A percentile compares a stretch with the other conserved stretches of the same genome.
Evolutionary conservation across 2,797 vertebrate genomes (phyloP).

Genomic region (Sebastes jordani): DNA sequence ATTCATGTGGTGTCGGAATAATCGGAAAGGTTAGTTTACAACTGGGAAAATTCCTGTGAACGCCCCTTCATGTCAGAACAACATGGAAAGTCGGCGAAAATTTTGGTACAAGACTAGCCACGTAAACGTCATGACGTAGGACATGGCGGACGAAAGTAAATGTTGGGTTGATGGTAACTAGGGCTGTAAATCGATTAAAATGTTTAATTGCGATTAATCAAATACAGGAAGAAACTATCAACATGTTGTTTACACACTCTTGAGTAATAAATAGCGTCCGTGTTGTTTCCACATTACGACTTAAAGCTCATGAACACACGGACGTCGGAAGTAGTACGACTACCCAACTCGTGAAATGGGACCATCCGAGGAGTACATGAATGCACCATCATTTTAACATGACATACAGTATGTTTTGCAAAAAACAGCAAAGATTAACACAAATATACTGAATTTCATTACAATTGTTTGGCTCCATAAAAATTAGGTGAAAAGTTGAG

Average conservation of each 20-base stretch:
- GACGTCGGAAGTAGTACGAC: neutral
- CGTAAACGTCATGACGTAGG: fast-evolving
- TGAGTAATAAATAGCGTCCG: fast-evolving
- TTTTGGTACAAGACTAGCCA: too few species aligned
- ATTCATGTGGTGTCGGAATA: neutral
- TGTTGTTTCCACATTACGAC: neutral
- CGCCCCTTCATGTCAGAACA: neutral
- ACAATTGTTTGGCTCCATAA: neutral
- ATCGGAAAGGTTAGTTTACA: neutral
- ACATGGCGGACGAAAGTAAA: fast-evolving
- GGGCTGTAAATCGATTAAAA: too few species aligned
- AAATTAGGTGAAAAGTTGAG: neutral
- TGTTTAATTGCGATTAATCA: too few species aligned
- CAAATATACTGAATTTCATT: neutral
- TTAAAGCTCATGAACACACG: neutral
- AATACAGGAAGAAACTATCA: too few species aligned
- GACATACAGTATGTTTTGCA: neutral
- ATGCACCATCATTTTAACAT: neutral
- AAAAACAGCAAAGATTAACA: neutral
- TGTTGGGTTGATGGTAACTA: too few species aligned
- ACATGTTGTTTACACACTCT: too few species aligned
- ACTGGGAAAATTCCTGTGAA: neutral
- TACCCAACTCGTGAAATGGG: neutral
- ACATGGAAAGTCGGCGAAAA: neutral
- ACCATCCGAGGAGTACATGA: neutral